These are phyloP conservation scores for Alexandromys fortis DNA, from an alignment of 2,113 vertebrate genomes.

Conservation along the genomic window DNA sequence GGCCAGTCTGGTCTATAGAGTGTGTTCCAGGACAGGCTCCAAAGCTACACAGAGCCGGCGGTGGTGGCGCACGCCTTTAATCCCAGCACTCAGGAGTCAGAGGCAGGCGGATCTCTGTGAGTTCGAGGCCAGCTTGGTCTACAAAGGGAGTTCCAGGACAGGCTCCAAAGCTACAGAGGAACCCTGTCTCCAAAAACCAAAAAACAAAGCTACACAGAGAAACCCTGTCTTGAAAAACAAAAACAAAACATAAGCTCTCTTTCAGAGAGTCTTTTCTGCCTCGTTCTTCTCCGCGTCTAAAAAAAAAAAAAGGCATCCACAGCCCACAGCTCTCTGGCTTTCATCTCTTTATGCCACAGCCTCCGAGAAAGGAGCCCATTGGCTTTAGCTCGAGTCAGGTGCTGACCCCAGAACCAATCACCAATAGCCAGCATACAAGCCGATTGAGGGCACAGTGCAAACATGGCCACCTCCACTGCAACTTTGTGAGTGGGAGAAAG, in stretches of 20 bases:
- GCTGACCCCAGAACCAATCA: constrained; percentile 18
- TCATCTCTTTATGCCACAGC: not conserved
- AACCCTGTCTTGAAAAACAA: no score
- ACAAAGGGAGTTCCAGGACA: no score
- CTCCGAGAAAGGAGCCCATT: constrained; percentile 23
- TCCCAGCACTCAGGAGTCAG: no score
- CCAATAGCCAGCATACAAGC: not conserved
- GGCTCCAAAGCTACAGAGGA: no score
- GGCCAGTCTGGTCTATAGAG: no score
- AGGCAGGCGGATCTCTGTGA: no score
- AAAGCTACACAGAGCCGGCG: no score
- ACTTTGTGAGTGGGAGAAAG: not conserved
- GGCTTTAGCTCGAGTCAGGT: constrained; percentile 27
- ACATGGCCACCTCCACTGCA: not conserved
- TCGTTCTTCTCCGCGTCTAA: not conserved
- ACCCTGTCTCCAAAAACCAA: no score
- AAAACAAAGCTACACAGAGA: no score
- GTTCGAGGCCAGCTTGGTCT: no score
- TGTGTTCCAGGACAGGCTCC: no score
- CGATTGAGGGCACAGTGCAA: not conserved
- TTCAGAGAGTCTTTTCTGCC: not conserved
- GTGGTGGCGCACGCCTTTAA: no score
- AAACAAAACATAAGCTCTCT: not conserved
- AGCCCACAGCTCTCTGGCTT: not conserved
- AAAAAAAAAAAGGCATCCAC: not conserved